phyloP scores from a whole-genome alignment of 1,140 invertebrate genomes.

The Coenobita brevimanus region DNA sequence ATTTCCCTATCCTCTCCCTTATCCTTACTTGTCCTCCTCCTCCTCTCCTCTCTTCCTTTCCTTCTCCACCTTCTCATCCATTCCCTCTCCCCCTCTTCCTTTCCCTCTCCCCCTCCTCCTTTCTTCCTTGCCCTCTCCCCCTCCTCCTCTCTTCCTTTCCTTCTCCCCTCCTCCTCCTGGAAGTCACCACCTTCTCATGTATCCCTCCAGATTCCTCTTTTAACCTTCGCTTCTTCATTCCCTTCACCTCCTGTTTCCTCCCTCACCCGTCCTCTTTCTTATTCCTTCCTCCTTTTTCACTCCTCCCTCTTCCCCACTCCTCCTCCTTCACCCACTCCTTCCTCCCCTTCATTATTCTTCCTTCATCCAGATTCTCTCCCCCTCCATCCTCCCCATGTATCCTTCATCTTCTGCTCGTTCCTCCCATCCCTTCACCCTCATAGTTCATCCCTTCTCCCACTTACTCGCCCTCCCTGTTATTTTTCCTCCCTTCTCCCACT shows the following conservation, averaged over 20 bases:
- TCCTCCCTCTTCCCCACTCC: too few relatives aligned
- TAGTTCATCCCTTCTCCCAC: neutral
- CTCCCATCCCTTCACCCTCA: too few relatives aligned
- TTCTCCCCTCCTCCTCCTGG: neutral
- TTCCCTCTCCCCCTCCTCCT: neutral
- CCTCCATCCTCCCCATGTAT: too few relatives aligned
- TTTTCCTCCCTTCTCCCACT: neutral
- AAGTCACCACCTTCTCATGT: neutral
- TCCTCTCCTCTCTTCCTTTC: neutral
- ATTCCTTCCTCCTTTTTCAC: neutral
- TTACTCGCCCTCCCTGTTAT: neutral
- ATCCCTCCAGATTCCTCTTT: constrained; percentile 8
- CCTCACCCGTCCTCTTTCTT: neutral
- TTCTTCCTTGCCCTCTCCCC: neutral
- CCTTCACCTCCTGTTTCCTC: neutral
- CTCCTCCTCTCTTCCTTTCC: too few relatives aligned
- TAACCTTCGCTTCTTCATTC: neutral
- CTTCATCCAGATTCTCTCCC: neutral
- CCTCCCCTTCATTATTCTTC: neutral
- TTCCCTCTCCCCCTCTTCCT: neutral
- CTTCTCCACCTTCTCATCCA: neutral
- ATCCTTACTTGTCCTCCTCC: neutral
- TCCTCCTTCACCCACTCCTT: neutral
- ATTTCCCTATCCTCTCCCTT: too few relatives aligned
- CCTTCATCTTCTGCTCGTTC: too few relatives aligned